Base-by-base conservation (phyloP, 2,113 vertebrate genomes). In the Emydura subglobosa region DNA sequence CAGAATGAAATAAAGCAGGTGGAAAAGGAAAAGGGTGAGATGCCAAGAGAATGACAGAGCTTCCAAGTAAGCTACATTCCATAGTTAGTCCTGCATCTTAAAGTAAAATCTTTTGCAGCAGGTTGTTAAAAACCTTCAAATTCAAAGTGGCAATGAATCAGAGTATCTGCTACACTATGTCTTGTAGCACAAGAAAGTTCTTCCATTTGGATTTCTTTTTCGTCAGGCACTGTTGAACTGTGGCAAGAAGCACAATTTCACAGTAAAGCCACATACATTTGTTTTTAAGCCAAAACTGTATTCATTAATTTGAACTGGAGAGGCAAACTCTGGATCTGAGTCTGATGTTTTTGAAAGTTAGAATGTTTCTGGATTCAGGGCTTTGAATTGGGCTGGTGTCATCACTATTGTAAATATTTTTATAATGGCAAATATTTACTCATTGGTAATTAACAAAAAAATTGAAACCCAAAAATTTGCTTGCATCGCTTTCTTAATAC, bases 221-320 rank as follows among this genome's bases (percentile, higher is more conserved):
- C 6, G 22, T 76, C 65, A 89, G 34, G 87, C 89, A 61, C 39
- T 55, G 24, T 0, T 1, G 89, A 61, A 39, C n/a, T 91, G 24
- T 57, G 54, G 51, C 51, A 82, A 39, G 72, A 2, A 88, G 12
- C 55, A 39, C 49, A 76, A 85, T 94, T 16, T n/a, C 57, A 44
- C 6, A 53, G 21, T 57, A 94, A 74, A 88, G 61, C 57, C 13
- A 12, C 61, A 25, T 49, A 39, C 24, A n/a, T 87, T 96, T 93
- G 6, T 59, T 91, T 89, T 50, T 42, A 86, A 89, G 55, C 78
- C 44, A 31, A 47, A 47, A 47, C 7, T 42, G 7, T 55, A 25
- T 51, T 88, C 42, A 24, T 87, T 92, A 95, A 25, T 76, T 90
- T 85, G 93, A 79, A 89, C 87, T 94, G 92, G 47, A 57, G 8